A percentile compares a stretch with the other conserved stretches of the same genome.
phyloP scores from a whole-genome alignment of 2,888 invertebrate species.

The Athalia rosae region DNA sequence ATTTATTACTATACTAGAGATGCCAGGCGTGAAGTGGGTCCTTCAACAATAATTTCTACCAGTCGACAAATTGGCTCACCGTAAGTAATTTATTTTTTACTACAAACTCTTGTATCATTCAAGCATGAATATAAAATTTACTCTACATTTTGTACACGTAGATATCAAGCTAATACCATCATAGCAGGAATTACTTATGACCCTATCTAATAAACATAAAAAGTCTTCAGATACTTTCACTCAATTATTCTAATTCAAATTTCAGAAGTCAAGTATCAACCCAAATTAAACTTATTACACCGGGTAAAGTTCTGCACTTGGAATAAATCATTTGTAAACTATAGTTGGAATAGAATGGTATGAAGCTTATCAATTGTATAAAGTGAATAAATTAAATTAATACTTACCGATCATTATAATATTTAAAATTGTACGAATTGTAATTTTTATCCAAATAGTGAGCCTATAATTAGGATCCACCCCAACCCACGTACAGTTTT shows the following conservation, averaged over 20 bases:
- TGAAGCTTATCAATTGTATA: slow-evolving; percentile 35
- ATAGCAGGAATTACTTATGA: neutral
- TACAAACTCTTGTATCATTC: neutral
- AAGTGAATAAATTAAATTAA: slow-evolving; percentile 32
- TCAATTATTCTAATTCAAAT: slow-evolving; percentile 28
- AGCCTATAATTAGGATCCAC: too few relatives aligned
- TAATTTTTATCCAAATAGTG: neutral
- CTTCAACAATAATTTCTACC: slow-evolving; percentile 78
- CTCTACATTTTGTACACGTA: neutral
- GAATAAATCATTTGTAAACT: slow-evolving; percentile 72
- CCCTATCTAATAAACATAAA: too few relatives aligned
- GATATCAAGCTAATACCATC: neutral
- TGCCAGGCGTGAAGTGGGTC: slow-evolving; percentile 85
- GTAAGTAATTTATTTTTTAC: slow-evolving; percentile 66
- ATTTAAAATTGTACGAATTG: neutral
- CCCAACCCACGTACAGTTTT: too few relatives aligned
- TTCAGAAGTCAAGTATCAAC: slow-evolving; percentile 60
- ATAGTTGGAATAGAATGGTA: slow-evolving; percentile 31
- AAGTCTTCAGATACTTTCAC: too few relatives aligned
- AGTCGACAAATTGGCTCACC: slow-evolving; percentile 73
- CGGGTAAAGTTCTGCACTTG: slow-evolving; percentile 78
- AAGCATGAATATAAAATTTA: neutral
- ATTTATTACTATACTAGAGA: slow-evolving; percentile 93
- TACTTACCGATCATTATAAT: neutral
- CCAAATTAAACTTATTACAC: slow-evolving; percentile 74